phyloP scores from a whole-genome alignment of 2,797 vertebrate species.

The Helostoma temminkii region DNA sequence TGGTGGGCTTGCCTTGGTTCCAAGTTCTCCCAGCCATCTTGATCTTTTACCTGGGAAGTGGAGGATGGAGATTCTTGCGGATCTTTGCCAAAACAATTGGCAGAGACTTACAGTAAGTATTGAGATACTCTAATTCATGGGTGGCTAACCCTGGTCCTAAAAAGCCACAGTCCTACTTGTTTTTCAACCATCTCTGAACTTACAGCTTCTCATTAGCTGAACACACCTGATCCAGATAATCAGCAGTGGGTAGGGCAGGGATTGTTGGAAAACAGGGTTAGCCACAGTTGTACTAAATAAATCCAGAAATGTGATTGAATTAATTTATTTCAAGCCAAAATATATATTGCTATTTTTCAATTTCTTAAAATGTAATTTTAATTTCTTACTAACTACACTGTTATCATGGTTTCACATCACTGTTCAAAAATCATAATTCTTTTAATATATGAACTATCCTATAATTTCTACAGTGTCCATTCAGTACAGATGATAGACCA shows the following conservation, averaged over 20 bases:
- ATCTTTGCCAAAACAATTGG: constrained; percentile 90
- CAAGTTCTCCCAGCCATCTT: constrained; percentile 88
- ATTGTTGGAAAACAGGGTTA: too few relatives aligned
- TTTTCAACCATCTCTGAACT: too few relatives aligned
- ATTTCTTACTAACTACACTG: background rate
- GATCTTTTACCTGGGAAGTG: constrained; percentile 92
- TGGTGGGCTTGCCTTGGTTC: constrained; percentile 89
- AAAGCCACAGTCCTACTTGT: too few relatives aligned
- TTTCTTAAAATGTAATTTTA: too few relatives aligned
- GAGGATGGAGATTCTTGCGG: constrained; percentile 91
- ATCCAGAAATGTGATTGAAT: background rate
- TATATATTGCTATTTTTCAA: background rate
- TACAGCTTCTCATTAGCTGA: too few relatives aligned
- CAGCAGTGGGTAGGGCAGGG: too few relatives aligned
- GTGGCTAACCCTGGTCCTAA: too few relatives aligned
- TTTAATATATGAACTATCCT: background rate
- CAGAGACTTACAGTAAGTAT: constrained; percentile 92
- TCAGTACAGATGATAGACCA: background rate
- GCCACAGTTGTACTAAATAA: background rate
- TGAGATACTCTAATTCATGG: too few relatives aligned
- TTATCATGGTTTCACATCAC: background rate
- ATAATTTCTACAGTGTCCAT: background rate
- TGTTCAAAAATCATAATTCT: background rate
- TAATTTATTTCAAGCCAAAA: background rate
- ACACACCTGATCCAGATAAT: too few relatives aligned